A percentile compares a stretch with the other conserved stretches of the same genome.
Evolutionary conservation across 37 sponge, comb jelly and placozoan species (phyloP).

Genomic region (Crambe crambe): DNA sequence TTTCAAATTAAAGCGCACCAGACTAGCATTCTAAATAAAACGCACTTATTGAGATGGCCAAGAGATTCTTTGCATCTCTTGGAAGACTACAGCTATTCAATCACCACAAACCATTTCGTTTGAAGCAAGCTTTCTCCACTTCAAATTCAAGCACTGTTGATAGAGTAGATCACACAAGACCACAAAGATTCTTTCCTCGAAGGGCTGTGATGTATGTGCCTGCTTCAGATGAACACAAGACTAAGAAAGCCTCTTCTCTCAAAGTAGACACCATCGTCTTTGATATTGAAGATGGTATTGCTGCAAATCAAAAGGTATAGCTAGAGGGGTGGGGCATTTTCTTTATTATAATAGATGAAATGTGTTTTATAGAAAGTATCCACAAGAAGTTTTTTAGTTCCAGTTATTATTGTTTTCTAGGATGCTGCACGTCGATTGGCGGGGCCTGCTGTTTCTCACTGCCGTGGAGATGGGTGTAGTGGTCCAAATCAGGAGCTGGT

Average conservation of each 20-base stretch:
- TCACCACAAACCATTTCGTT: no score
- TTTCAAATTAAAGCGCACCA: no score
- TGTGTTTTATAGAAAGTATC: not conserved
- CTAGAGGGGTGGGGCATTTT: not conserved
- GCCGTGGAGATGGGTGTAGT: not conserved
- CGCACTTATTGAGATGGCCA: no score
- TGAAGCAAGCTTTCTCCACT: no score
- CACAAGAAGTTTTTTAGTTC: not conserved
- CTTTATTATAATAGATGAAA: not conserved
- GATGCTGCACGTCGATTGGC: constrained; percentile 58
- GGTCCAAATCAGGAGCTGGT: constrained; percentile 52
- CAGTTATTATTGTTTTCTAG: constrained; percentile 20
- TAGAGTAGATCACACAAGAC: no score
- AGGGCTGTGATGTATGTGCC: constrained; percentile 96
- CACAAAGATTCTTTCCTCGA: constrained; percentile 68
- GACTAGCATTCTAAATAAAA: no score
- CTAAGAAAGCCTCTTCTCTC: constrained; percentile 66
- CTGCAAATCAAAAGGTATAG: constrained; percentile 72
- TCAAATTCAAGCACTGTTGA: no score
- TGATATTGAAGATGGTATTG: constrained; percentile 98
- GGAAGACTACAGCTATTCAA: no score
- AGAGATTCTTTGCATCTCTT: no score
- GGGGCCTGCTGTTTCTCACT: constrained; percentile 32
- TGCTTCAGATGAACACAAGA: constrained; percentile 80
- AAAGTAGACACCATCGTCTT: constrained; percentile 85